Conservation (phyloP, 2,113 vertebrate genomes). For the Alaudala cheleensis region DNA sequence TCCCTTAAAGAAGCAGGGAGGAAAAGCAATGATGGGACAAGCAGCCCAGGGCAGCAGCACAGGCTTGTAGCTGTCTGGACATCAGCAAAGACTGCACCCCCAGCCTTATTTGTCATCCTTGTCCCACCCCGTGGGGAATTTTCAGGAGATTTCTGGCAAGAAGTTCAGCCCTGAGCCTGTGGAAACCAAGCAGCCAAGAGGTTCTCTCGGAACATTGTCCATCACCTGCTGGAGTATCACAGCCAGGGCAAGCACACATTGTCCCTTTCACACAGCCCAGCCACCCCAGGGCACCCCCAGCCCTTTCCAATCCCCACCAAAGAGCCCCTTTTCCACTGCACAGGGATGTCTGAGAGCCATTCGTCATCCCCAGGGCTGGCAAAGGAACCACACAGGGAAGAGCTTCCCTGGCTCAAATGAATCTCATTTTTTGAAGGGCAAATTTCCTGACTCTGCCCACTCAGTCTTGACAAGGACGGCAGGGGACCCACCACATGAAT, state of each 20-base stretch:
- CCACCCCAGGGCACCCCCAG: rapidly evolving
- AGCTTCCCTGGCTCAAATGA: slow-evolving; percentile 55
- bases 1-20: neutral
- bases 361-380: slow-evolving; percentile 38
- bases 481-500: slow-evolving; percentile 35
- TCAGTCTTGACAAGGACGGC: slow-evolving; percentile 71
- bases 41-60: rapidly evolving
- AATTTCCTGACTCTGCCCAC: slow-evolving; percentile 54
- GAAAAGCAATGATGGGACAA: neutral
- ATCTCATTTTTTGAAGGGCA: slow-evolving; percentile 70
- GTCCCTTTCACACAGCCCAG: neutral
- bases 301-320: neutral
- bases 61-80: neutral
- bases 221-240: neutral
- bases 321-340: neutral
- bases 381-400: slow-evolving; percentile 51
- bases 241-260: rapidly evolving
- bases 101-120: neutral
- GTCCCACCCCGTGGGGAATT: rapidly evolving
- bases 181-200: neutral
- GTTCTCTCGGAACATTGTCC: neutral
- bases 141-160: neutral
- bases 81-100: neutral
- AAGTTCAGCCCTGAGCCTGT: neutral
- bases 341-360: slow-evolving; percentile 9